phyloP scores from a whole-genome alignment of 64 coral and sea anemone species.

The Pachyseris speciosa region DNA sequence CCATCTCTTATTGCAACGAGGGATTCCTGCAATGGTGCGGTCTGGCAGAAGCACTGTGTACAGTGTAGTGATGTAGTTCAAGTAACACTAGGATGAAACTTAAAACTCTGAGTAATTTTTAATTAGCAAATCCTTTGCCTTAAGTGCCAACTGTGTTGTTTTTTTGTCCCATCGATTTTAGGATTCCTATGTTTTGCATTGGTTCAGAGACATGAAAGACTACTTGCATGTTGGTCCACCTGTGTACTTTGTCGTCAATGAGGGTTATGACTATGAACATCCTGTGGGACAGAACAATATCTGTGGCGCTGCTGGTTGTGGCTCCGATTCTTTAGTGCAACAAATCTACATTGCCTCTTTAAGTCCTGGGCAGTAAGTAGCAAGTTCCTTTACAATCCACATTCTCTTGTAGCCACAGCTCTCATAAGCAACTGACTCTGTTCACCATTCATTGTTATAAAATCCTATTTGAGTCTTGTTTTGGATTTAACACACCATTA shows the following conservation, averaged over 20 bases:
- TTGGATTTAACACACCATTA: too few relatives aligned
- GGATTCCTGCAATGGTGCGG: too few relatives aligned
- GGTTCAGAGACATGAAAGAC: slow-evolving; percentile 77
- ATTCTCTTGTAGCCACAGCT: neutral
- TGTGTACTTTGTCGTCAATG: slow-evolving; percentile 94
- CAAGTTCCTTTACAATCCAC: neutral
- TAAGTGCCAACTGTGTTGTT: neutral
- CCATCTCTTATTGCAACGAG: too few relatives aligned
- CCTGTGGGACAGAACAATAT: slow-evolving; percentile 63
- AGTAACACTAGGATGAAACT: too few relatives aligned
- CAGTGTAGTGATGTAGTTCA: too few relatives aligned
- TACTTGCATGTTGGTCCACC: slow-evolving; percentile 89
- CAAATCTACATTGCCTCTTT: slow-evolving; percentile 78
- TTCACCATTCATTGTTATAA: too few relatives aligned
- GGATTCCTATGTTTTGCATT: slow-evolving; percentile 92
- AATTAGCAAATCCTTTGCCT: too few relatives aligned
- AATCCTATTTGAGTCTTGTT: too few relatives aligned
- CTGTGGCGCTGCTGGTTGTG: slow-evolving; percentile 84
- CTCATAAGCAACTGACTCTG: neutral
- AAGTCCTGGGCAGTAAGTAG: slow-evolving; percentile 52
- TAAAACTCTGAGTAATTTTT: too few relatives aligned
- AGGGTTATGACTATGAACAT: slow-evolving; percentile 75
- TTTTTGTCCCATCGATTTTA: neutral
- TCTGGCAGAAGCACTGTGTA: too few relatives aligned
- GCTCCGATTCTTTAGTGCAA: slow-evolving; percentile 70